phyloP scores from a whole-genome alignment of 2,113 vertebrate species.

The Microcebus lehilahytsara region DNA sequence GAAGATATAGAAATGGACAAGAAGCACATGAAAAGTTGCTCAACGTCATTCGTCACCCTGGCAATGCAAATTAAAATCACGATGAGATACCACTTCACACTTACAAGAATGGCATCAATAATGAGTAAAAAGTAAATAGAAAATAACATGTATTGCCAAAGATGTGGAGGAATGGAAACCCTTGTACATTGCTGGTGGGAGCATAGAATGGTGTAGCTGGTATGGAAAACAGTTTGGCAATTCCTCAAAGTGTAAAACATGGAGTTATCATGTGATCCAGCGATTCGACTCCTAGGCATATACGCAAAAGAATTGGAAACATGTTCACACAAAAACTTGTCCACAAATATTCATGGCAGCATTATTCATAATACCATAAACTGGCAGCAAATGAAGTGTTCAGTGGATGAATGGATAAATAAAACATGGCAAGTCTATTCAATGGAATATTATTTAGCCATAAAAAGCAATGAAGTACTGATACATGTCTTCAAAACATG shows the following conservation, averaged over 20 bases:
- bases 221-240: not conserved
- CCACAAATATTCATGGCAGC: not conserved
- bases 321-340: not conserved
- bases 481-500: not conserved
- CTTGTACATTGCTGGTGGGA: not conserved
- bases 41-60: not conserved
- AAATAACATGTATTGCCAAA: not conserved
- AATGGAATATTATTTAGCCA: not conserved
- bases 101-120: not conserved
- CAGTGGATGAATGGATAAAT: not conserved
- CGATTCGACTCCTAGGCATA: not conserved
- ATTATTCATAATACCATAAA: not conserved
- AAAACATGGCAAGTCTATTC: not conserved
- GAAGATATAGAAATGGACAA: not conserved
- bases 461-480: not conserved
- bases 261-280: not conserved
- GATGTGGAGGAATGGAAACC: not conserved
- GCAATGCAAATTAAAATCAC: not conserved
- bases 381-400: not conserved
- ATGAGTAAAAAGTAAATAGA: not conserved
- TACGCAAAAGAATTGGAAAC: not conserved
- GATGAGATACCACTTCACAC: not conserved
- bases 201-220: not conserved
- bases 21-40: not conserved
- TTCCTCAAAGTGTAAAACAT: not conserved